These are phyloP conservation scores for Perithous albicinctus DNA, from an alignment of 2,888 invertebrate genomes.

Conservation along the genomic window DNA sequence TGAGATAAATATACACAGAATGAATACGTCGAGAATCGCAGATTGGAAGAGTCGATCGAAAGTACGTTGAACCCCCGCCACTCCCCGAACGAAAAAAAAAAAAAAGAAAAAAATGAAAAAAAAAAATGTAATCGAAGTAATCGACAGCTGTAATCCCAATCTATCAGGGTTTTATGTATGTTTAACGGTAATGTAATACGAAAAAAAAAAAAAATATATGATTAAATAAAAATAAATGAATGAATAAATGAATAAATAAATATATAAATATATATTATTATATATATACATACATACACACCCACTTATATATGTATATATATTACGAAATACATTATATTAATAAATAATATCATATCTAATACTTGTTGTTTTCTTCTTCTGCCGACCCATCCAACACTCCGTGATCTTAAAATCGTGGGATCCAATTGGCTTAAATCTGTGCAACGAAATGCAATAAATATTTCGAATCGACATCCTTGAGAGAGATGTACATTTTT, in stretches of 20 bases:
- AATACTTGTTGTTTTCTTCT: conserved; percentile 59
- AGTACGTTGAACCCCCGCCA: conserved; percentile 69
- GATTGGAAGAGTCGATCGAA: conserved; percentile 61
- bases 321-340: conserved; percentile 82
- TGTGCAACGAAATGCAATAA: not conserved
- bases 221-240: conserved; percentile 72
- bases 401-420: not conserved
- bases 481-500: too few species aligned
- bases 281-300: conserved; percentile 73
- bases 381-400: not conserved
- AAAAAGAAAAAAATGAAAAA: conserved; percentile 56
- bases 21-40: conserved; percentile 15
- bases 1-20: not conserved
- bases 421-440: not conserved
- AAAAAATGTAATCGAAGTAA: conserved; percentile 66
- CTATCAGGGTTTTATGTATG: conserved; percentile 82
- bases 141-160: conserved; percentile 78
- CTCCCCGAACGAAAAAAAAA: conserved; percentile 65
- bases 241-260: conserved; percentile 66
- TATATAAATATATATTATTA: conserved; percentile 60
- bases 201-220: conserved; percentile 70
- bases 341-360: conserved; percentile 82
- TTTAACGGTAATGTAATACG: conserved; percentile 78
- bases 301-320: conserved; percentile 79
- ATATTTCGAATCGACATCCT: not conserved